phyloP scores from a whole-genome alignment of 1,140 invertebrate genomes.

The Drosophila sp. region DNA sequence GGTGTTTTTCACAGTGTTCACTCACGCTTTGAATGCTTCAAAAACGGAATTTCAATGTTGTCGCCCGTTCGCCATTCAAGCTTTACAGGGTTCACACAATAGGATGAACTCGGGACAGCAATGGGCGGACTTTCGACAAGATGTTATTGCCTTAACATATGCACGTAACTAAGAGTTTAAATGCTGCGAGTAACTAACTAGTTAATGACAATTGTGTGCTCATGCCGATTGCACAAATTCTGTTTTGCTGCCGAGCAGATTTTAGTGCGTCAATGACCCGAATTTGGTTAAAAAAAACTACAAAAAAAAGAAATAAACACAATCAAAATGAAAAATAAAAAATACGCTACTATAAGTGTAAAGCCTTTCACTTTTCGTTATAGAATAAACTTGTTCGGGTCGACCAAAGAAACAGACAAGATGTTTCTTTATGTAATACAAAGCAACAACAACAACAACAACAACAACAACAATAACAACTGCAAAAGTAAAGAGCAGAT shows the following conservation, averaged over 20 bases:
- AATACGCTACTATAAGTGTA: conserved; percentile 37
- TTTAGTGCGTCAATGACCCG: conserved; percentile 78
- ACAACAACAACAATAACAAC: conserved; percentile 7
- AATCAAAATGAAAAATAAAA: conserved; percentile 5
- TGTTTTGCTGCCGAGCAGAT: conserved; percentile 24
- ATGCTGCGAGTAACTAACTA: conserved; percentile 1
- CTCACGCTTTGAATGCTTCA: background rate
- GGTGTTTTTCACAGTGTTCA: background rate
- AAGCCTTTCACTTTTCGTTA: conserved; percentile 74
- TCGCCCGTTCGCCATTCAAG: background rate
- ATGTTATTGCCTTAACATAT: background rate
- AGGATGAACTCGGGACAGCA: background rate
- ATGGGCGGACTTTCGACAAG: background rate
- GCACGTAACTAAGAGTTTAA: background rate
- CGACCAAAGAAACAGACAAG: conserved; percentile 51
- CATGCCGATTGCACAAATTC: conserved; percentile 35
- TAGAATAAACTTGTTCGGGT: conserved; percentile 79
- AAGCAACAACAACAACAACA: conserved; percentile 37
- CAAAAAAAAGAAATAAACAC: conserved; percentile 7
- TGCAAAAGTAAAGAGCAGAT: conserved; percentile 50
- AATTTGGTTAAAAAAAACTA: conserved; percentile 33
- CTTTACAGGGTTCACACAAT: background rate
- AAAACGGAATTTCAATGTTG: background rate
- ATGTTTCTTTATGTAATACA: conserved; percentile 74
- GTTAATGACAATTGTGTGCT: conserved; percentile 27